phyloP scores from a whole-genome alignment of 2,113 vertebrate genomes.

The Scolopax mira region DNA sequence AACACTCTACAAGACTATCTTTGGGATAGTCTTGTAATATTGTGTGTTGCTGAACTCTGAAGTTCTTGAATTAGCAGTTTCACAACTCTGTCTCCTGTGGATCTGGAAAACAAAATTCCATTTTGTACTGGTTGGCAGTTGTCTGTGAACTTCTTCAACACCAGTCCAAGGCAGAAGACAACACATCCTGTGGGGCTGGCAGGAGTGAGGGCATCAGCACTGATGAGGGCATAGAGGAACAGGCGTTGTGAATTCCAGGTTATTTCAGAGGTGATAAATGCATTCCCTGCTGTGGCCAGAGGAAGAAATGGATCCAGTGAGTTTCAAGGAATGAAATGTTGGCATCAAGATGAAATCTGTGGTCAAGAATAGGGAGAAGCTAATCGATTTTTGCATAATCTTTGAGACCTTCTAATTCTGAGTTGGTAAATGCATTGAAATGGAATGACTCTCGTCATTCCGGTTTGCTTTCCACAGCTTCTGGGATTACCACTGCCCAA shows the following conservation, averaged over 20 bases:
- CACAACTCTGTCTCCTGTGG: neutral
- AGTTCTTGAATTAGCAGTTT: neutral
- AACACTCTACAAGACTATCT: too few species aligned
- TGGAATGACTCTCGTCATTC: neutral
- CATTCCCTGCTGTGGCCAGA: neutral
- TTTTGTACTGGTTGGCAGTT: neutral
- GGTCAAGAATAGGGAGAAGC: neutral
- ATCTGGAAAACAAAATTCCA: neutral
- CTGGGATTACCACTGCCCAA: neutral
- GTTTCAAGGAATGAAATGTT: neutral
- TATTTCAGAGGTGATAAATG: neutral
- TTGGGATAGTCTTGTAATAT: neutral
- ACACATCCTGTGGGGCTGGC: fast-evolving
- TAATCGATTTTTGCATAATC: neutral
- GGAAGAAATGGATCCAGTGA: neutral
- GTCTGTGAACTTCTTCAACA: neutral
- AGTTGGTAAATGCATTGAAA: neutral
- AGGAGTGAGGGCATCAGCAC: neutral
- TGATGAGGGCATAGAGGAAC: neutral
- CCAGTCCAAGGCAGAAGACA: neutral
- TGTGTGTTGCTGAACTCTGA: neutral
- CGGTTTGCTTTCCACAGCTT: neutral
- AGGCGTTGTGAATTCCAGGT: neutral
- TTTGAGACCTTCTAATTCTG: neutral
- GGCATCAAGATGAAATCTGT: neutral